Evolutionary conservation across 2,888 invertebrate species (phyloP).

Genomic region (Bellardia bayeri): DNA sequence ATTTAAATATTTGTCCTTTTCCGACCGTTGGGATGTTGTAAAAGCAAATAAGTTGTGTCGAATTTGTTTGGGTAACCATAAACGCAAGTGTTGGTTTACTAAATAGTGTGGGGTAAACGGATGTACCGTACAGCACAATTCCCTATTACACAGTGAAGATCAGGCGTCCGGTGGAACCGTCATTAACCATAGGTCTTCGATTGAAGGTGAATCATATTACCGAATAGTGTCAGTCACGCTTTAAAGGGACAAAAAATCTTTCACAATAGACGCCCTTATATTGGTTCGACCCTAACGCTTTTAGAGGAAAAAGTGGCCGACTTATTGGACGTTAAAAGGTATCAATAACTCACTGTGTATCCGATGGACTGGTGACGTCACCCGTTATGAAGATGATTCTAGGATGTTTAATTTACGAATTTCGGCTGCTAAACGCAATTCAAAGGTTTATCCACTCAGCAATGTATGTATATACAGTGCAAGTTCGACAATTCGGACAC

Average conservation of each 20-base stretch:
- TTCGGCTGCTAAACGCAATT: constrained; percentile 11
- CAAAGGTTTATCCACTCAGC: constrained; percentile 31
- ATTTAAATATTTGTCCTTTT: neutral
- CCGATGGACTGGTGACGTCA: constrained; percentile 52
- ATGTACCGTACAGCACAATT: constrained; percentile 26
- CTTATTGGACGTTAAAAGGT: constrained; percentile 28
- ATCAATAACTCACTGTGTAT: constrained; percentile 39
- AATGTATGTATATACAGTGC: no score
- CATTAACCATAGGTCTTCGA: neutral
- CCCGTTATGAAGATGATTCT: constrained; percentile 25
- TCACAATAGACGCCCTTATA: constrained; percentile 43
- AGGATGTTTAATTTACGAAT: constrained; percentile 40
- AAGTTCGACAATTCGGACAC: no score
- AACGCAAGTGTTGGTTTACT: constrained; percentile 25
- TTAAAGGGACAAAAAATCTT: constrained; percentile 20
- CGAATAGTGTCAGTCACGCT: constrained; percentile 51
- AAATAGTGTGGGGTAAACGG: constrained; percentile 43
- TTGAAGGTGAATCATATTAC: constrained; percentile 7
- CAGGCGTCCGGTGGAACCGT: neutral
- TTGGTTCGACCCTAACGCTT: no score
- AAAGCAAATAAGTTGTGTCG: constrained; percentile 41
- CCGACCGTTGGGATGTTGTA: constrained; percentile 13
- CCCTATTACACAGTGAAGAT: constrained; percentile 44
- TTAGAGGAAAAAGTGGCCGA: constrained; percentile 38
- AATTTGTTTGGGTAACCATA: constrained; percentile 34